Evolutionary conservation across 2,797 vertebrate species (phyloP).

Genomic region (Oryzias sinensis): DNA sequence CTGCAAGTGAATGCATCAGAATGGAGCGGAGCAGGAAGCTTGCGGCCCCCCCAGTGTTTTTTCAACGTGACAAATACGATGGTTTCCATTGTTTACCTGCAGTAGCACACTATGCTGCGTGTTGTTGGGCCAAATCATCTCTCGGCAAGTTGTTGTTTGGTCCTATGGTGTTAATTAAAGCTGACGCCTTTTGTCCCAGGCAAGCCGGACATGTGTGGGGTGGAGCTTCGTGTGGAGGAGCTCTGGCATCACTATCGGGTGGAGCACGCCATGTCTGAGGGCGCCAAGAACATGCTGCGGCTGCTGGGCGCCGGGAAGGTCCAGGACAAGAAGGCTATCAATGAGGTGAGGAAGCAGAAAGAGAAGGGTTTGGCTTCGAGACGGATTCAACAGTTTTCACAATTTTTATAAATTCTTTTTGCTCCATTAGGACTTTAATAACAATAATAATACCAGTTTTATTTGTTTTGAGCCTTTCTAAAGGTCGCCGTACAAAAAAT

Average conservation of each 20-base stretch:
- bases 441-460: too few relatives aligned
- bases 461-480: too few relatives aligned
- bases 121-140: background rate
- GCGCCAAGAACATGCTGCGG: constrained; percentile 88
- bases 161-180: background rate
- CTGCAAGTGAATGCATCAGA: too few relatives aligned
- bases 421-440: too few relatives aligned
- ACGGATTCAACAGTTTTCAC: too few relatives aligned
- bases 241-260: constrained; percentile 89
- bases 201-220: constrained; percentile 71
- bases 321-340: constrained; percentile 87
- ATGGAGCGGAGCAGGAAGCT: too few relatives aligned
- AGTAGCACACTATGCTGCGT: too few relatives aligned
- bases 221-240: constrained; percentile 87
- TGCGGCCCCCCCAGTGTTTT: too few relatives aligned
- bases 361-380: background rate
- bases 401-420: too few relatives aligned
- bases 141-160: background rate
- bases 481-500: too few relatives aligned
- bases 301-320: constrained; percentile 83
- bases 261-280: constrained; percentile 89
- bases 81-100: too few relatives aligned
- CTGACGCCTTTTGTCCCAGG: constrained; percentile 30
- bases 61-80: too few relatives aligned
- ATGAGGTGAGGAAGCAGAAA: constrained; percentile 78